Base-by-base conservation (phyloP, 2,113 vertebrate genomes). In the Anarrhichthys ocellatus region DNA sequence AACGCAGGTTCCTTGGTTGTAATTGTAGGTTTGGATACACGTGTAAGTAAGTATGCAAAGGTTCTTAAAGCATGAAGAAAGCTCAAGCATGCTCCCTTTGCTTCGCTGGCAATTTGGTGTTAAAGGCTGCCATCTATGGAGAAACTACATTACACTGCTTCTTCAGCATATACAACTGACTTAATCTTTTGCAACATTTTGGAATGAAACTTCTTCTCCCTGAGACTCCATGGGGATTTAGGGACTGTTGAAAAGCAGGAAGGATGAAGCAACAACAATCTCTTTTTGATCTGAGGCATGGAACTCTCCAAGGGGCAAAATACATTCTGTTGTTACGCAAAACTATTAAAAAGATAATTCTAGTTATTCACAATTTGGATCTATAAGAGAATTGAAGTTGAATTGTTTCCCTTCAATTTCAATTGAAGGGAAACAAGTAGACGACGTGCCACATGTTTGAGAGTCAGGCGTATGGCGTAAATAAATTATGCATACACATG, bases 121-220 rank as follows among this genome's bases (percentile, higher is more conserved):
- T 58, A 5, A 24, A 68, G 24, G 74, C 50, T 78, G 70, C 63
- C 8, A 50, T 32, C 63, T 74, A 56, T 75, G 40, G 58, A 64
- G 14, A 76, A 76, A 56, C 66, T 64, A 40, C 40, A 74, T 40
- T 42, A 68, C 36, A 67, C 65, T 56, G 50, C 27, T 76, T 67
- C 68, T 70, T 61, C 68, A 63, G 81, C 50, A 73, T 42, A 32
- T 42, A 32, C 64, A 66, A 73, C 13, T 67, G 78, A 82, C 81
- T 84, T 82, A 69, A 91, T 86, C 85, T 77, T 86, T 74, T 91
- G 82, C 76, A 90, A 85, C 79, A 83, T 50, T 81, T 82, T 67
- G 44, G 69, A 68, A 80, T 66, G 13, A 79, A 18, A 83, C 73
- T 74, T 78, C 69, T 78, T 58, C 76, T 85, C 62, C 42, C 63